Base-by-base conservation (phyloP, 2,888 invertebrate species). In the Drosophila diplacantha region DNA sequence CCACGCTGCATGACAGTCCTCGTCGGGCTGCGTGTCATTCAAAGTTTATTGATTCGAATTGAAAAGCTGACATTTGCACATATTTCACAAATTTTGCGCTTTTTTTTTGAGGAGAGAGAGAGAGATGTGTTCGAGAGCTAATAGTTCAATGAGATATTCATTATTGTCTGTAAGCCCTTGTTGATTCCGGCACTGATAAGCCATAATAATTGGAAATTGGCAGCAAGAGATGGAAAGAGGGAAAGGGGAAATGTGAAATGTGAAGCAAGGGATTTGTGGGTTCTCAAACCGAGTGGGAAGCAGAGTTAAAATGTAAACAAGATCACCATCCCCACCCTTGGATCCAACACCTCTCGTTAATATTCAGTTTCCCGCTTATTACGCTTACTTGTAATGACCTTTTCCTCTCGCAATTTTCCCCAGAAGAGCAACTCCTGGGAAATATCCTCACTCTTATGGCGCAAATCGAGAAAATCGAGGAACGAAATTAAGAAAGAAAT, bases 41-140 rank as follows among this genome's bases (percentile, higher is more conserved):
- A 75, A 68, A 71, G 56, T 69, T 59, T 54, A 79, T 69, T 72
- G 82, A 77, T 75, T 79, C 41, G 49, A 39, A 55, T 70, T 58
- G 51, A 49, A 64, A 66, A 56, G 63, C 61, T 61, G 73, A 74
- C 70, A 81, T 62, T 73, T 73, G 56, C 32, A 50, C 54, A 62
- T 61, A 65, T 68, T 72, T 51, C 55, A 51, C 49, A 58, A 31
- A 53, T 32, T 53, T 62, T 60, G 60, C 61, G 57, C 58, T 64
- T 72, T 77, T 72, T 77, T 58, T 65, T 58, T 43, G 38, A 14
- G 24, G 20, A 18, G 16, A 38, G 14, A 16, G 24, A 38, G 14
- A 14, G 24, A 14, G 8, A 29, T 51, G 31, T 22, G 31, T 24
- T n/a, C n/a, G 14, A 35, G n/a, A 51, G 41, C 51, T 35, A 51